phyloP scores from a whole-genome alignment of 2,113 vertebrate genomes.

The Acrocephalus arundinaceus region DNA sequence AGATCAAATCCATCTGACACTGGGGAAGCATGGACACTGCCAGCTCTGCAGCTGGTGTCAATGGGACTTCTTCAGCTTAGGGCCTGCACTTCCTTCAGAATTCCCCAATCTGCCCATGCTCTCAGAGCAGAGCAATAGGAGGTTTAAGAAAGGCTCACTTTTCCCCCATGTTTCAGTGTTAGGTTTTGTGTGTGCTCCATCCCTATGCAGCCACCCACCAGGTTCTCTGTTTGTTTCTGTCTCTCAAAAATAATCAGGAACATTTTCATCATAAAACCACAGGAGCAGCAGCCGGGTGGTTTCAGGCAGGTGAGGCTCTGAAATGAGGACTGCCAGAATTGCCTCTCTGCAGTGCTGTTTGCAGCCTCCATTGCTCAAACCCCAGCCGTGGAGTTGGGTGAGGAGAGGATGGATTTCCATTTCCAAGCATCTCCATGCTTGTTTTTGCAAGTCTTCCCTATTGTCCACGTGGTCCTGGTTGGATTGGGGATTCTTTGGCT shows the following conservation, averaged over 20 bases:
- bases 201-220: neutral
- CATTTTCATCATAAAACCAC: neutral
- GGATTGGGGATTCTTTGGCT: neutral
- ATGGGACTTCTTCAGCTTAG: neutral
- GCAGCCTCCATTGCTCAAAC: neutral
- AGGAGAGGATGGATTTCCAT: neutral
- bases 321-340: neutral
- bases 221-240: neutral
- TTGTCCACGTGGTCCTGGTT: fast-evolving
- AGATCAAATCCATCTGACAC: neutral
- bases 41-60: neutral
- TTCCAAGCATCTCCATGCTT: neutral
- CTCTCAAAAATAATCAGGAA: neutral
- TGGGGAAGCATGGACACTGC: neutral
- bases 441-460: neutral
- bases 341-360: neutral
- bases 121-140: neutral
- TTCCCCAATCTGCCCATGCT: neutral
- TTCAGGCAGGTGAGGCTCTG: neutral
- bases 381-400: neutral
- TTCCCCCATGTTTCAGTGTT: neutral
- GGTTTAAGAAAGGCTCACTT: neutral
- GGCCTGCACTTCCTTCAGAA: neutral
- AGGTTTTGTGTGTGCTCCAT: neutral
- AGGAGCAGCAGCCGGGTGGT: neutral